Base-by-base conservation (phyloP, 2,888 invertebrate genomes). In the Hypolimnas misippus region DNA sequence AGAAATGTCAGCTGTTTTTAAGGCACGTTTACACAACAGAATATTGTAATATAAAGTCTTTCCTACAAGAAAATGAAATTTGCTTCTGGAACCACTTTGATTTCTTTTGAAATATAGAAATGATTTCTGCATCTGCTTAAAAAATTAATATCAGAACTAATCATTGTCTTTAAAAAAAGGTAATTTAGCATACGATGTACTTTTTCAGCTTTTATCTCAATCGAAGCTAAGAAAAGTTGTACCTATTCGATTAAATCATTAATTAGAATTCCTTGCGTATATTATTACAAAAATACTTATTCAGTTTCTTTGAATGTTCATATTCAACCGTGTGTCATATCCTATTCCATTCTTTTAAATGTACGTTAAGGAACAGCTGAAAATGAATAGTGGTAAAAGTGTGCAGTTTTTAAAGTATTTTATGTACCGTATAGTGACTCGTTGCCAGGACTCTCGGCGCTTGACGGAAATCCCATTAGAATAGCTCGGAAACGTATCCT, bases 381-480 rank as follows among this genome's bases (percentile, higher is more conserved):
- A 59, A 60, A 38, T 44, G 16, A n/a, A 19, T 14, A 52, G 52
- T 35, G 19, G 14, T 17, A 59, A 59, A 53, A 53, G 46, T 16
- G 31, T 46, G 59, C 42, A 46, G 35, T 60, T 60, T 60, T 60
- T 38, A 63, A 56, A 51, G 29, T 52, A 19, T 51, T 51, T 42
- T 50, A 38, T 29, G 29, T 50, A 33, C 31, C 51, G 55, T 52
- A 55, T 38, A 53, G 59, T 63, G 58, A 56, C 55, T 50, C 46
- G 66, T 60, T 40, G 38, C 29, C 54, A 62, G 62, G 56, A 66
- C 56, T 59, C 66, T 61, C 67, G 55, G 35, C 55, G 60, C 52
- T 60, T 60, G 44, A 51, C 57, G 66, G 66, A 63, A 68, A 63
- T 68, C 67, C 67, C 66, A 68, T 68, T 68, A 68, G 67, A 66